These are phyloP conservation scores for Oligia fasciuncula DNA, from an alignment of 2,888 invertebrate genomes.

Conservation along the genomic window DNA sequence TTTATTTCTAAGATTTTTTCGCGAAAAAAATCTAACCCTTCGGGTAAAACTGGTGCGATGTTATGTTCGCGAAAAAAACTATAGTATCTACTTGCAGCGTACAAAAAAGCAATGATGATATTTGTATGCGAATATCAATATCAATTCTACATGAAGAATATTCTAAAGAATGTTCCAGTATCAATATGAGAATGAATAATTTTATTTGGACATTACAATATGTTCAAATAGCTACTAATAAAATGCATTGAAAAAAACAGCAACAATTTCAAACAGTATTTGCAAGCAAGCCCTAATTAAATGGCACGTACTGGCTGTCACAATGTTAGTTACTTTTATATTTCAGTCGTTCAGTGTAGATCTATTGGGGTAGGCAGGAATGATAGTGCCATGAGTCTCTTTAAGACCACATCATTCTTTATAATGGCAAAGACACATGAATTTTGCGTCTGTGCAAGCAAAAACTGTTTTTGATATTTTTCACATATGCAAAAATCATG, in stretches of 20 bases:
- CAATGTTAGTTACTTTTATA: conserved; percentile 29
- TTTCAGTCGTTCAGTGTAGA: conserved; percentile 51
- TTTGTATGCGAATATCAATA: no score
- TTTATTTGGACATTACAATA: neutral
- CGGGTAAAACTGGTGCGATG: no score
- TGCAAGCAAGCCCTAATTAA: conserved; percentile 38
- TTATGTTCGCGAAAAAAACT: neutral
- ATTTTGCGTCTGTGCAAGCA: neutral
- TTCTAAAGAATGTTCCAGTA: neutral
- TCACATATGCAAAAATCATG: conserved; percentile 3
- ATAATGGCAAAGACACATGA: neutral
- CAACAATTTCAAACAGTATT: conserved; percentile 14
- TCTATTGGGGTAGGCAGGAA: conserved; percentile 19
- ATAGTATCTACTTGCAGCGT: neutral
- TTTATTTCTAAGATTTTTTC: neutral
- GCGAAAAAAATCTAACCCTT: neutral
- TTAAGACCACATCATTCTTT: neutral
- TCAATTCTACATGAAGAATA: neutral
- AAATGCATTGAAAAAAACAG: neutral
- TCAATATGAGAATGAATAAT: no score
- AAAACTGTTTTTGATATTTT: neutral
- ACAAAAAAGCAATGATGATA: neutral
- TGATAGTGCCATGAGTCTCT: neutral
- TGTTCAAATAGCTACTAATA: neutral
- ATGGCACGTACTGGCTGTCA: conserved; percentile 56